A percentile compares a stretch with the other conserved stretches of the same genome.
Conservation (phyloP, 2,797 vertebrate genomes). For the Nannoperca obscura region DNA sequence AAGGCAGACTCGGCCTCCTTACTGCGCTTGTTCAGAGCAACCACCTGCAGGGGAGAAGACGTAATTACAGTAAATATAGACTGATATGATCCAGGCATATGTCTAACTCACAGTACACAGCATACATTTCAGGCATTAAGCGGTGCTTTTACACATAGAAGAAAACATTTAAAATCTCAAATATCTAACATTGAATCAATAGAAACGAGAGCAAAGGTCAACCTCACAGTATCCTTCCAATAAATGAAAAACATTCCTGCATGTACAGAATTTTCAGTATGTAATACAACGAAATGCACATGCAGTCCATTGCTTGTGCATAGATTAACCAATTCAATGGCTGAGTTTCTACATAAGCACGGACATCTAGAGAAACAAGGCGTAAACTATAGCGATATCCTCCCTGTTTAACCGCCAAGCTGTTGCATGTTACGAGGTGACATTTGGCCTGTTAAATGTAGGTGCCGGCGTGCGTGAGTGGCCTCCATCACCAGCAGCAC, state of each 20-base stretch:
- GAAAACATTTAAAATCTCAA: slow-evolving; percentile 36
- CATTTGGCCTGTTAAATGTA: slow-evolving; percentile 78
- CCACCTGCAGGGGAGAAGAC: slow-evolving; percentile 88
- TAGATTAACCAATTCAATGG: neutral
- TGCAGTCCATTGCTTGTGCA: neutral
- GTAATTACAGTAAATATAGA: slow-evolving; percentile 55
- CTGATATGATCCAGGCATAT: slow-evolving; percentile 27
- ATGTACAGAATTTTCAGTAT: neutral
- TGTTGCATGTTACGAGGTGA: slow-evolving; percentile 64
- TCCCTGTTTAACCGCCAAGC: slow-evolving; percentile 45
- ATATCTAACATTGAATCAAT: slow-evolving; percentile 35
- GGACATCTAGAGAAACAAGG: slow-evolving; percentile 13
- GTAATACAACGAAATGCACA: neutral
- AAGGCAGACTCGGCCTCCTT: slow-evolving; percentile 98
- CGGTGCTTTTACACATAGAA: slow-evolving; percentile 36
- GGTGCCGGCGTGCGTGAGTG: slow-evolving; percentile 37
- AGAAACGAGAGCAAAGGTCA: slow-evolving; percentile 46
- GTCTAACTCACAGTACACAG: slow-evolving; percentile 12
- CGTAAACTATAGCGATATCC: neutral
- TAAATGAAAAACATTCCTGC: slow-evolving; percentile 42
- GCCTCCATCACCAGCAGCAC: slow-evolving; percentile 67
- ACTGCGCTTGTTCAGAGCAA: slow-evolving; percentile 96
- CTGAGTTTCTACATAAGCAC: neutral
- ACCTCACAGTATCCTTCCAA: slow-evolving; percentile 18
- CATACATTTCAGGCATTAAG: slow-evolving; percentile 20